These are phyloP conservation scores for Melanostoma scalare DNA, from an alignment of 2,888 invertebrate species.

Conservation along the genomic window DNA sequence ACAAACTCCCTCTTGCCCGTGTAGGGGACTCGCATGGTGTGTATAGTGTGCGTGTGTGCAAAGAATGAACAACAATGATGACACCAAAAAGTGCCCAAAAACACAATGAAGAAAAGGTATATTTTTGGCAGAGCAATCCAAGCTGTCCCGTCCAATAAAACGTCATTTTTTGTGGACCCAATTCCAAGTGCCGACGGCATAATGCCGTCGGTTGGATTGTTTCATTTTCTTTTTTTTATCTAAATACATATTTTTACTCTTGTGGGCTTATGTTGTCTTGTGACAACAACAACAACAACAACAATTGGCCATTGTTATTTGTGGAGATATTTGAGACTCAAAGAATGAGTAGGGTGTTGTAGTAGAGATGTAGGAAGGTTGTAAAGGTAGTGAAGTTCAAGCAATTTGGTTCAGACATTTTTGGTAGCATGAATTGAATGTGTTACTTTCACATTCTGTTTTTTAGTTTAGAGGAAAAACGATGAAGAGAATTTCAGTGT, in stretches of 20 bases:
- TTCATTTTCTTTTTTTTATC: not conserved
- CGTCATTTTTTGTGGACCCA: constrained; percentile 66
- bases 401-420: constrained; percentile 60
- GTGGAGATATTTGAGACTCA: constrained; percentile 27
- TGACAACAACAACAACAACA: constrained; percentile 34
- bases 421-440: constrained; percentile 51
- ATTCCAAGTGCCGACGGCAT: constrained; percentile 64
- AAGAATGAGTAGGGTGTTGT: constrained; percentile 36
- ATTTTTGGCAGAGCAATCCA: constrained; percentile 54
- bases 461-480: constrained; percentile 8
- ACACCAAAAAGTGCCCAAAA: constrained; percentile 65
- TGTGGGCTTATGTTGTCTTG: constrained; percentile 18
- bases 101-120: constrained; percentile 7
- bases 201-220: constrained; percentile 57
- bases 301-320: constrained; percentile 61
- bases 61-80: constrained; percentile 56
- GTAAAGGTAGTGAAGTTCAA: constrained; percentile 53
- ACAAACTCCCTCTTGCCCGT: not conserved
- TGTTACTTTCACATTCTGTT: constrained; percentile 70
- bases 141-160: constrained; percentile 73
- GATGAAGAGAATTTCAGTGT: not conserved
- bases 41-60: constrained; percentile 1
- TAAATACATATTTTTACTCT: not conserved
- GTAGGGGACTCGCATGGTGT: not conserved
- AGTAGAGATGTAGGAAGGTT: not conserved